Conservation (phyloP, 2,113 vertebrate species). For the Hypocryptadius cinnamomeus region DNA sequence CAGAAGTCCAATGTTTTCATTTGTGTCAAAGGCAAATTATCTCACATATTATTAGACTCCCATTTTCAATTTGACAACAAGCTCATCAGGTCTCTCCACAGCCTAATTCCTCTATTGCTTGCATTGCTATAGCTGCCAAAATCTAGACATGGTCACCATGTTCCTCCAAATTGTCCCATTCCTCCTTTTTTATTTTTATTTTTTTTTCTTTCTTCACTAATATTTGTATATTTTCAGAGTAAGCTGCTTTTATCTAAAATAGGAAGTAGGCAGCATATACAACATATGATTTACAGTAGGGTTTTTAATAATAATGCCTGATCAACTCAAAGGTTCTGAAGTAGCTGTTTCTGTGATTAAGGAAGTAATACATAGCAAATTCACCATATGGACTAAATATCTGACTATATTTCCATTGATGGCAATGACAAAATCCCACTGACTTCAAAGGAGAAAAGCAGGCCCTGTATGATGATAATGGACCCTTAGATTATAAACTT, state of each 20-base stretch:
- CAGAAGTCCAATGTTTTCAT: slow-evolving; percentile 36
- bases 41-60: not conserved
- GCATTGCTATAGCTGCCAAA: not conserved
- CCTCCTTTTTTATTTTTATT: not conserved
- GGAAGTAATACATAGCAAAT: not conserved
- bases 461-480: not conserved
- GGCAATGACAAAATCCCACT: not conserved
- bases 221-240: not conserved
- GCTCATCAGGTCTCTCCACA: not conserved
- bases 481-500: slow-evolving; percentile 39
- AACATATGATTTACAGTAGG: not conserved
- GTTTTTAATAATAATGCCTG: not conserved
- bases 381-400: not conserved
- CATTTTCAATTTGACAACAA: slow-evolving; percentile 23
- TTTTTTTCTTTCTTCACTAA: not conserved
- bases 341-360: not conserved
- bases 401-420: not conserved
- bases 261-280: not conserved
- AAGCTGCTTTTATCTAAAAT: not conserved
- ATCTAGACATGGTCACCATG: not conserved
- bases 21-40: slow-evolving; percentile 46
- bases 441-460: slow-evolving; percentile 51
- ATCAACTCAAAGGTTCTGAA: not conserved
- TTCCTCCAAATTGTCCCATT: not conserved
- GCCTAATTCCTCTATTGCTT: not conserved